Evolutionary conservation across 2,113 vertebrate species (phyloP).

Genomic region (Erinaceus europaeus): DNA sequence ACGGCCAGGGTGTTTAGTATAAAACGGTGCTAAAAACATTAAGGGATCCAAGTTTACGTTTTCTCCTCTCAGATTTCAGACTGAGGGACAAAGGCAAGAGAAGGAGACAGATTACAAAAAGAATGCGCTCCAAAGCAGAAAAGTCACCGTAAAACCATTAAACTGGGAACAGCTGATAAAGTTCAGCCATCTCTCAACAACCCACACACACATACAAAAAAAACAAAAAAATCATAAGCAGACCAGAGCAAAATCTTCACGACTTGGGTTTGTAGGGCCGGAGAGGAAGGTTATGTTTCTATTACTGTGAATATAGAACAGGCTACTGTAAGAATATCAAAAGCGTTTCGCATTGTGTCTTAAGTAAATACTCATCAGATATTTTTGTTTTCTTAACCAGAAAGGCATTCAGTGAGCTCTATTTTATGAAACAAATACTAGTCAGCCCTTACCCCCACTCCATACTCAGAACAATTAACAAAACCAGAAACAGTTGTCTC

Average conservation of each 20-base stretch:
- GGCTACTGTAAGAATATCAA: background rate
- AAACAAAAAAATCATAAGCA: background rate
- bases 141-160: background rate
- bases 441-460: accelerated
- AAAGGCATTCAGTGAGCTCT: background rate
- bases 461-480: background rate
- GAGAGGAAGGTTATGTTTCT: background rate
- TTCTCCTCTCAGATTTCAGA: constrained; percentile 9
- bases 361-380: background rate
- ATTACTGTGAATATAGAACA: background rate
- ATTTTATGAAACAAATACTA: background rate
- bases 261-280: background rate
- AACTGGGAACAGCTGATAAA: background rate
- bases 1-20: background rate
- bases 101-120: no score
- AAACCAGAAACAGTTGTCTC: background rate
- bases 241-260: background rate
- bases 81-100: no score
- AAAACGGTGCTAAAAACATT: background rate
- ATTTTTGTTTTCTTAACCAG: background rate
- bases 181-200: background rate
- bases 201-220: background rate
- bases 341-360: background rate
- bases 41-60: background rate
- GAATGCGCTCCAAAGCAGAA: background rate